Evolutionary conservation across 2,888 invertebrate species (phyloP).

Genomic region (Entomobrya proxima): DNA sequence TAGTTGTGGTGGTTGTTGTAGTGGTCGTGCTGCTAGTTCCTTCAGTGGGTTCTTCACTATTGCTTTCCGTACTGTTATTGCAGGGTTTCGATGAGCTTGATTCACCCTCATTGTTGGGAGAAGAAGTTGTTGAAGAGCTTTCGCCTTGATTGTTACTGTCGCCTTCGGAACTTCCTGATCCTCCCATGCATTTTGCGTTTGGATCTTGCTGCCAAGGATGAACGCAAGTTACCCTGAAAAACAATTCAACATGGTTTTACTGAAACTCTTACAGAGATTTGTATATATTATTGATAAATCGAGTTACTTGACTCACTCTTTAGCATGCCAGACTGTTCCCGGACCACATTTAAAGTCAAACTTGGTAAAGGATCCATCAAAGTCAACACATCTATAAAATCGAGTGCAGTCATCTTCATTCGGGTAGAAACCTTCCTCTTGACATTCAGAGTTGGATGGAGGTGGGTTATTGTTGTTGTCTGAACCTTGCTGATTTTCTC

Average conservation of each 20-base stretch:
- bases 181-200: constrained; percentile 67
- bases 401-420: constrained; percentile 67
- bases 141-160: constrained; percentile 12
- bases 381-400: constrained; percentile 70
- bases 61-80: constrained; percentile 32
- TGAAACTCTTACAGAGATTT: no score
- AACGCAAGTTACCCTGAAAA: constrained; percentile 66
- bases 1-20: constrained; percentile 50
- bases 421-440: constrained; percentile 68
- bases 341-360: constrained; percentile 73
- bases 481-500: constrained; percentile 32
- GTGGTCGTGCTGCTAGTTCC: constrained; percentile 60
- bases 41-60: constrained; percentile 1
- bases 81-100: neutral
- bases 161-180: constrained; percentile 47
- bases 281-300: no score
- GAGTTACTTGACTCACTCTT: constrained; percentile 47
- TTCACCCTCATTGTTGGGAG: constrained; percentile 15
- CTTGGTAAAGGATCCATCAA: constrained; percentile 67
- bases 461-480: constrained; percentile 50
- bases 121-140: constrained; percentile 26
- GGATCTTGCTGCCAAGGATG: constrained; percentile 72
- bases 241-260: neutral
- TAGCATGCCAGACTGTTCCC: constrained; percentile 71
- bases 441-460: constrained; percentile 58